Percentiles rank a stretch among this genome's conserved stretches.
phyloP scores from a whole-genome alignment of 2,797 vertebrate species.

The Sebastes umbrosus region DNA sequence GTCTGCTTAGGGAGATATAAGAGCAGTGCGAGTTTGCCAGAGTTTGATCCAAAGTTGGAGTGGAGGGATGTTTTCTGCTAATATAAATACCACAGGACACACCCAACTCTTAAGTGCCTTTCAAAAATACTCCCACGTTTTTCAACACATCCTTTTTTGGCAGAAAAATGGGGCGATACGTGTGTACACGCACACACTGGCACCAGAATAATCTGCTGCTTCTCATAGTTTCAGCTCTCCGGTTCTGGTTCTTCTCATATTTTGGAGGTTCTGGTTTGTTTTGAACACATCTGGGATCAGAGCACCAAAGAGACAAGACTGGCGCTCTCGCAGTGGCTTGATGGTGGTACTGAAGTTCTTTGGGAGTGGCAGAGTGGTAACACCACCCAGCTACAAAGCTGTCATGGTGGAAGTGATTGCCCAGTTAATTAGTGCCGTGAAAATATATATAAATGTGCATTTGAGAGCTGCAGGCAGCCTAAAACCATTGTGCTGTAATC shows the following conservation, averaged over 20 bases:
- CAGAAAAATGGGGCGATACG: constrained; percentile 11
- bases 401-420: constrained; percentile 45
- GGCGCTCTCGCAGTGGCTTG: constrained; percentile 13
- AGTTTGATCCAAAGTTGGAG: constrained; percentile 42
- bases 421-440: constrained; percentile 61
- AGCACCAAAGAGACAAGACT: constrained; percentile 21
- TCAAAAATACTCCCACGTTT: constrained; percentile 43
- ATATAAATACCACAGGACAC: constrained; percentile 51
- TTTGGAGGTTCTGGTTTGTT: constrained; percentile 28
- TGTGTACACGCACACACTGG: neutral
- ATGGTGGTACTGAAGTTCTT: constrained; percentile 24
- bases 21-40: constrained; percentile 14
- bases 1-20: constrained; percentile 33
- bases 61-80: constrained; percentile 47
- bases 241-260: neutral
- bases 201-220: constrained; percentile 11
- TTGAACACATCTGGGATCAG: constrained; percentile 12
- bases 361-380: constrained; percentile 33
- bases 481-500: constrained; percentile 62
- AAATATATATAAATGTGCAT: constrained; percentile 41
- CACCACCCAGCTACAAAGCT: constrained; percentile 38
- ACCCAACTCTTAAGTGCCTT: constrained; percentile 37
- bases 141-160: constrained; percentile 56
- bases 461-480: constrained; percentile 43
- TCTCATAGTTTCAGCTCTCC: constrained; percentile 12